These are phyloP conservation scores for Blastobasis lacticolella DNA, from an alignment of 2,888 invertebrate genomes.

Conservation along the genomic window DNA sequence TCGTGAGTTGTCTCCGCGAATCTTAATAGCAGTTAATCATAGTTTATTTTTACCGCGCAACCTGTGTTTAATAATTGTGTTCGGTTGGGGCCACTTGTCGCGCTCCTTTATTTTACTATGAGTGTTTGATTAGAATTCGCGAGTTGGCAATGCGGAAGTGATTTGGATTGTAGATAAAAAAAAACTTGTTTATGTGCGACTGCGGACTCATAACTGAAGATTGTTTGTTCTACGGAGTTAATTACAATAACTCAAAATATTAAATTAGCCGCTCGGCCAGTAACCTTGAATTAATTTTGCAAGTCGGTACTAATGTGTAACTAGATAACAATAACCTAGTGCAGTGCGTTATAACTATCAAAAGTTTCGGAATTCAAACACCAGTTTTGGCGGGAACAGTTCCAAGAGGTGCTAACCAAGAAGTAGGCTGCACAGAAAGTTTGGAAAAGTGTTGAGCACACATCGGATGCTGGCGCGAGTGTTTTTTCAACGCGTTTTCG, in stretches of 20 bases:
- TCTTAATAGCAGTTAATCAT: constrained; percentile 71
- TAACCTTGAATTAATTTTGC: constrained; percentile 6
- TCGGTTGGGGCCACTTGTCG: constrained; percentile 59
- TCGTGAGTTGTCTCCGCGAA: constrained; percentile 62
- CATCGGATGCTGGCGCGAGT: constrained; percentile 62
- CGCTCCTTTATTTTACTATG: constrained; percentile 52
- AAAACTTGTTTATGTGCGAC: constrained; percentile 32
- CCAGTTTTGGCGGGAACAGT: constrained; percentile 50
- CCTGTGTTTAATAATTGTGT: constrained; percentile 67
- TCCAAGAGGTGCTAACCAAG: constrained; percentile 37
- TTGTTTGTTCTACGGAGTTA: constrained; percentile 32
- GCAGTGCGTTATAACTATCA: no score
- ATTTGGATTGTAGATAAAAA: constrained; percentile 35
- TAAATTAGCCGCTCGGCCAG: constrained; percentile 22
- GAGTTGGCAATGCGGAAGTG: constrained; percentile 53
- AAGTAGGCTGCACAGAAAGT: constrained; percentile 61
- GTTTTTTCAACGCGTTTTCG: constrained; percentile 74
- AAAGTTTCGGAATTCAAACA: constrained; percentile 31
- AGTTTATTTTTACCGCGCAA: constrained; percentile 72
- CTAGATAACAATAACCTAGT: no score
- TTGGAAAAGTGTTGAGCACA: constrained; percentile 67
- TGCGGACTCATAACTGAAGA: constrained; percentile 31
- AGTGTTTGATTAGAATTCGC: constrained; percentile 51
- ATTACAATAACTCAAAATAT: constrained; percentile 28
- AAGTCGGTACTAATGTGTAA: no score